Evolutionary conservation across 2,888 invertebrate species (phyloP), one percentile per base, ranked within the genome.

Genomic region (Cryptocephalus moraei): DNA sequence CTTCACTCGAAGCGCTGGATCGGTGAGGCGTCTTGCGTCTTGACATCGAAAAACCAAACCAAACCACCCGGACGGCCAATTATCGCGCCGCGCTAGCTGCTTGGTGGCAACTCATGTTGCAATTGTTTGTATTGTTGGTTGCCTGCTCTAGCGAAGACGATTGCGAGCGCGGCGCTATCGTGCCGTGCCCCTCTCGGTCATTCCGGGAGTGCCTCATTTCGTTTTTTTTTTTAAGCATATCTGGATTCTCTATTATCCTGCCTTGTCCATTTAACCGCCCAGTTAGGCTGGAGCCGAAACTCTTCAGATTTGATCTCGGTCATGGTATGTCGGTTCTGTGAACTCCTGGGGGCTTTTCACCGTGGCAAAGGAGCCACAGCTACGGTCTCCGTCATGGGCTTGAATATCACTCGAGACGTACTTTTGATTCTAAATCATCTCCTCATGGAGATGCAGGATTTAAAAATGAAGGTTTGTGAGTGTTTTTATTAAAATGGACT

Each of bases 351-450:
- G 11, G 74, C 76, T 1, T 78, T 78, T 58, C 75, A 77, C 54
- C 68, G 67, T 47, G 68, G 69, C 1, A 71, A 71, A 58, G 74
- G 75, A 1, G 53, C 62, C 1, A 69, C 73, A n/a, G 74, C 74
- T 1, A 65, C 71, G 1, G 65, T 71, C 36, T 76, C 76, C 36
- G 73, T 76, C 38, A 77, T 78, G 78, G 78, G 77, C 1, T 59
- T 77, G 8, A 75, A 74, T 33, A 75, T 78, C 51, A 77, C 76
- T 1, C 66, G 75, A 51, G 70, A 75, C 54, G 72, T 74, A 4
- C 61, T 77, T 14, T 65, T 77, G 34, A 74, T 76, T 44, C 65
- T 78, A 42, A 77, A 77, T 60, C 75, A 77, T 60, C 56, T 76
- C 32, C 53, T 77, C 8, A 67, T 70, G 38, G 75, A 77, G 59